Base-by-base conservation (phyloP, 2,113 vertebrate species). In the Castor canadensis region DNA sequence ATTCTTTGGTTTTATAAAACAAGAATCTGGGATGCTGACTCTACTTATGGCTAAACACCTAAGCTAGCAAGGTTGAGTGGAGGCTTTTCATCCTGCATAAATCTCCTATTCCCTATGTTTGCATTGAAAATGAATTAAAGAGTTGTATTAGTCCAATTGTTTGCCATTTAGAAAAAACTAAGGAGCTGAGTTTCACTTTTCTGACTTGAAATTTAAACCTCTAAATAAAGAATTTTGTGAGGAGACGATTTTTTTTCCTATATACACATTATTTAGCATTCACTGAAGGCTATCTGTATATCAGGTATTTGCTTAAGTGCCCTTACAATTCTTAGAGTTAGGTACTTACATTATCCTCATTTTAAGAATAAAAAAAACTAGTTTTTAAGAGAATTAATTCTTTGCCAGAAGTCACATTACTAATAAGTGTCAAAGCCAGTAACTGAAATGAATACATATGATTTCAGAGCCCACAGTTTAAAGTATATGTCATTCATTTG, bases 81-180 rank as follows among this genome's bases (percentile, higher is more conserved):
- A n/a, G n/a, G n/a, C n/a, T n/a, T n/a, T n/a, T n/a, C n/a, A n/a
- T n/a, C n/a, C n/a, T n/a, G n/a, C n/a, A n/a, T n/a, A n/a, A n/a
- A n/a, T n/a, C n/a, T n/a, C n/a, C n/a, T n/a, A n/a, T 20, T 52
- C 52, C 6, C 60, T 30, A 1, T 92, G 40, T 95, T 11, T n/a
- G 0, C 85, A 67, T 30, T 93, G 28, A 52, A 90, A 97, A 80
- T 24, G 5, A 45, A 32, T 64, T n/a, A 77, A 35, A 88, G 7
- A 85, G n/a, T 72, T 82, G 13, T 89, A 28, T 7, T 84, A 89
- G 26, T 52, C 5, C 40, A 69, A 0, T 4, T 35, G 62, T 64
- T 95, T 96, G 89, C 17, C 81, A 73, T 92, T 96, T 60, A n/a
- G n/a, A n/a, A n/a, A n/a, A n/a, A n/a, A n/a, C 58, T 54, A 54